Evolutionary conservation across 2,797 vertebrate genomes (phyloP).

Genomic region (Lithobates pipiens): DNA sequence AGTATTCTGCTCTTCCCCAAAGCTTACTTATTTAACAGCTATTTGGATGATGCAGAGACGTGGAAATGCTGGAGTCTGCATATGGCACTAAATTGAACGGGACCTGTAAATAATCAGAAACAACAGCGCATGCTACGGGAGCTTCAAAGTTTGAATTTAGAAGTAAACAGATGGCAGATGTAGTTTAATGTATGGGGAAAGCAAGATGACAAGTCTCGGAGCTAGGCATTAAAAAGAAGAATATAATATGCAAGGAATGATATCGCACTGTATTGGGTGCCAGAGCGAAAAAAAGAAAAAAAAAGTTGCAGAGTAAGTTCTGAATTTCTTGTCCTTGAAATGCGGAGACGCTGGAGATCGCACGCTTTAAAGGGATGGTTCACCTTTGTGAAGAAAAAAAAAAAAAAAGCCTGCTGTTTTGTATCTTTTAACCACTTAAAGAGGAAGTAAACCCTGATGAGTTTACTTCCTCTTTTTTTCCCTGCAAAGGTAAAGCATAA

Average conservation of each 20-base stretch:
- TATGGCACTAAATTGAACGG: constrained; percentile 57
- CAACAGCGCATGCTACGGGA: constrained; percentile 46
- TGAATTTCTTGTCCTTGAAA: constrained; percentile 26
- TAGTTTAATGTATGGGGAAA: constrained; percentile 47
- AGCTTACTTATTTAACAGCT: constrained; percentile 50
- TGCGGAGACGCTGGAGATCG: neutral
- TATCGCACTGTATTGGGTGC: constrained; percentile 47
- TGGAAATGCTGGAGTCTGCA: constrained; percentile 55
- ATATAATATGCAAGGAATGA: constrained; percentile 48
- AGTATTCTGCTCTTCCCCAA: constrained; percentile 31
- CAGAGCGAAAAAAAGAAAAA: too few species aligned
- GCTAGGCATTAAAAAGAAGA: constrained; percentile 47
- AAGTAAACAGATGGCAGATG: constrained; percentile 61
- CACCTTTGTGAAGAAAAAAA: too few species aligned
- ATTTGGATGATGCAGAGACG: constrained; percentile 46
- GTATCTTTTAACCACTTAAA: too few species aligned
- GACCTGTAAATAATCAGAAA: constrained; percentile 59
- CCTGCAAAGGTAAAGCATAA: too few species aligned
- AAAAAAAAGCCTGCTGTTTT: too few species aligned
- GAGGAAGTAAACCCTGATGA: too few species aligned
- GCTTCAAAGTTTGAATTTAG: constrained; percentile 55
- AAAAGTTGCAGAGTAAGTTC: constrained; percentile 23
- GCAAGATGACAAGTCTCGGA: constrained; percentile 54
- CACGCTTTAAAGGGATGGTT: too few species aligned
- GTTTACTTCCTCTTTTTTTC: too few species aligned